A percentile compares a stretch with the other conserved stretches of the same genome.
phyloP scores from a whole-genome alignment of 2,797 vertebrate species.

The Malacoctenus gilli region DNA sequence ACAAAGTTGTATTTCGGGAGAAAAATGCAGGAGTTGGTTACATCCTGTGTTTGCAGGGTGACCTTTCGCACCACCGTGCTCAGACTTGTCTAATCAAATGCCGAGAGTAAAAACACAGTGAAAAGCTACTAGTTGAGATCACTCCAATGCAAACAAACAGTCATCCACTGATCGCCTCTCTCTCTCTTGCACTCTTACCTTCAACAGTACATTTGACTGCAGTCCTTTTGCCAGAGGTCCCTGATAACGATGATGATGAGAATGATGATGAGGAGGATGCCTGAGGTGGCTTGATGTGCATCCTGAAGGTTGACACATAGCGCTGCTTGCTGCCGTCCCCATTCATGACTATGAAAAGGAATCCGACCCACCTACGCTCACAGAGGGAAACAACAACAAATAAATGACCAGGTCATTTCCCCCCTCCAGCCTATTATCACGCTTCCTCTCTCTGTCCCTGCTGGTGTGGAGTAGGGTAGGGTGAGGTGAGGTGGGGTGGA shows the following conservation, averaged over 20 bases:
- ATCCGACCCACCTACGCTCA: not conserved
- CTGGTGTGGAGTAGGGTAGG: too few relatives aligned
- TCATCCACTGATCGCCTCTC: not conserved
- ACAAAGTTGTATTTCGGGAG: not conserved
- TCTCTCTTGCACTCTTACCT: constrained; percentile 51
- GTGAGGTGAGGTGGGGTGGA: too few relatives aligned
- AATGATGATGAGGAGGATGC: too few relatives aligned
- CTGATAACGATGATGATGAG: too few relatives aligned
- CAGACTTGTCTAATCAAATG: constrained; percentile 20
- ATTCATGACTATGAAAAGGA: constrained; percentile 66
- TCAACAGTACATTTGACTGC: constrained; percentile 7
- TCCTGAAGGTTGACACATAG: constrained; percentile 76
- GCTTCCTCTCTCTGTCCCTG: constrained; percentile 56
- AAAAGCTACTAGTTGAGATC: not conserved
- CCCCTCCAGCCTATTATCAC: constrained; percentile 44
- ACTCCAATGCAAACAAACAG: constrained; percentile 4
- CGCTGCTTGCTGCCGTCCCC: constrained; percentile 51
- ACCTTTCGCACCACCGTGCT: constrained; percentile 9
- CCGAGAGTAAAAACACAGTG: not conserved
- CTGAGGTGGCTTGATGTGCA: constrained; percentile 60
- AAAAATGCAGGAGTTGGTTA: not conserved
- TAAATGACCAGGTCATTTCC: constrained; percentile 65
- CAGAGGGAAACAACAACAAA: constrained; percentile 6
- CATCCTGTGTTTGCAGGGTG: not conserved
- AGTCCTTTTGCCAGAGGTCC: constrained; percentile 5